Evolutionary conservation across 2,888 invertebrate genomes (phyloP).

Genomic region (Xanthia togata): DNA sequence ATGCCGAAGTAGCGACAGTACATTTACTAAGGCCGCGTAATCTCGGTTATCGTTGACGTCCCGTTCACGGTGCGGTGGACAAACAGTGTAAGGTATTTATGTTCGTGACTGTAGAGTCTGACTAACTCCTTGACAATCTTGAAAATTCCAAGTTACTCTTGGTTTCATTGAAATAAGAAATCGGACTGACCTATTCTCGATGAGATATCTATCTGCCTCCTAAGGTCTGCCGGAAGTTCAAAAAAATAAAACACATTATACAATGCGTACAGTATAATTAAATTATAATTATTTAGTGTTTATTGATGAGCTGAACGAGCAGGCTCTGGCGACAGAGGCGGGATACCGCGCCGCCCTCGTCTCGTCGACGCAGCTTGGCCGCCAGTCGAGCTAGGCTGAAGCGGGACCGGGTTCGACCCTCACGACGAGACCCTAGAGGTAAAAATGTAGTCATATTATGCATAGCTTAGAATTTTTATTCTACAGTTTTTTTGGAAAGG

Average conservation of each 20-base stretch:
- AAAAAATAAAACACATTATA: conserved; percentile 52
- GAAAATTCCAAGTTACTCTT: neutral
- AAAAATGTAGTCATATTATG: neutral
- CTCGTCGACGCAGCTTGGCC: conserved; percentile 82
- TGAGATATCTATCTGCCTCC: too few species aligned
- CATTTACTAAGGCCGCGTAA: too few species aligned
- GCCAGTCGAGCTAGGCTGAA: conserved; percentile 87
- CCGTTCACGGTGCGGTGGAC: too few species aligned
- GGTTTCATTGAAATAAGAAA: neutral
- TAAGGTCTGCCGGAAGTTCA: neutral
- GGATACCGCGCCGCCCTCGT: conserved; percentile 92
- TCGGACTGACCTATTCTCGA: neutral
- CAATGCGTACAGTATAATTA: conserved; percentile 52
- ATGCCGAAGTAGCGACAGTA: too few species aligned
- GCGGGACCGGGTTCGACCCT: conserved; percentile 76
- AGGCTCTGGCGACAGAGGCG: conserved; percentile 94
- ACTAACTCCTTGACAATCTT: neutral
- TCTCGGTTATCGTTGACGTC: too few species aligned
- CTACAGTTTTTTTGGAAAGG: neutral
- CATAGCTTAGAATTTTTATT: neutral
- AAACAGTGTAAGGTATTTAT: too few species aligned
- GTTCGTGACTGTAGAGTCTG: too few species aligned
- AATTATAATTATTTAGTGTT: conserved; percentile 72
- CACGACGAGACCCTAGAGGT: conserved; percentile 48
- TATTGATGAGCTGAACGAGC: conserved; percentile 90